phyloP scores from a whole-genome alignment of 2,113 vertebrate genomes.

The Cyprinus carpio region DNA sequence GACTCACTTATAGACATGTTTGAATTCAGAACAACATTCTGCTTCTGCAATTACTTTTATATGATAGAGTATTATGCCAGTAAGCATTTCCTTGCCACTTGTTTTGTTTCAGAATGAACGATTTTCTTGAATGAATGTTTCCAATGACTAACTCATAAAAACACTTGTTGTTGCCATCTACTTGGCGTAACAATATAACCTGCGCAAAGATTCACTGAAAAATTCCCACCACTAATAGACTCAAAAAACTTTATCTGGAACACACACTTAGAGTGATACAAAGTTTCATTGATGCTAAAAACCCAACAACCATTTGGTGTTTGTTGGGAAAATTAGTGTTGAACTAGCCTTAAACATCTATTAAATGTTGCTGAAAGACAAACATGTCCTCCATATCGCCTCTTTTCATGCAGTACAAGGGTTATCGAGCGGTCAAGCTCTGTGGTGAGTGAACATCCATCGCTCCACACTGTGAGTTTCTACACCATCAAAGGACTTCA shows the following conservation, averaged over 20 bases:
- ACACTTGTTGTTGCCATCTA: background rate
- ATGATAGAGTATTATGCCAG: background rate
- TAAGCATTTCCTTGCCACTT: background rate
- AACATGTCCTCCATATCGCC: constrained; percentile 29
- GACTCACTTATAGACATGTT: background rate
- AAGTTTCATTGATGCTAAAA: background rate
- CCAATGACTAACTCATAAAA: background rate
- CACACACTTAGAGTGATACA: background rate
- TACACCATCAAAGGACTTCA: constrained; percentile 55
- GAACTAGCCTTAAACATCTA: constrained; percentile 47
- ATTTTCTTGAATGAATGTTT: background rate
- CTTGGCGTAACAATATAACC: background rate
- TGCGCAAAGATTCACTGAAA: background rate
- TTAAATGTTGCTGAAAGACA: constrained; percentile 58
- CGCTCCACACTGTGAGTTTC: constrained; percentile 35
- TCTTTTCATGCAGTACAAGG: constrained; percentile 42
- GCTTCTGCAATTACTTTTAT: too few species aligned
- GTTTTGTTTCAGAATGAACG: background rate
- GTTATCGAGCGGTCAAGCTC: constrained; percentile 32
- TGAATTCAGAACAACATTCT: background rate
- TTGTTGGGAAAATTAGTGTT: background rate
- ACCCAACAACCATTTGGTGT: background rate
- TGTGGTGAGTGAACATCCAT: constrained; percentile 43
- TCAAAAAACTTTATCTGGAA: background rate
- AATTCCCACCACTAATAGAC: background rate